phyloP scores from a whole-genome alignment of 2,888 invertebrate genomes.

The Nysson spinosus region DNA sequence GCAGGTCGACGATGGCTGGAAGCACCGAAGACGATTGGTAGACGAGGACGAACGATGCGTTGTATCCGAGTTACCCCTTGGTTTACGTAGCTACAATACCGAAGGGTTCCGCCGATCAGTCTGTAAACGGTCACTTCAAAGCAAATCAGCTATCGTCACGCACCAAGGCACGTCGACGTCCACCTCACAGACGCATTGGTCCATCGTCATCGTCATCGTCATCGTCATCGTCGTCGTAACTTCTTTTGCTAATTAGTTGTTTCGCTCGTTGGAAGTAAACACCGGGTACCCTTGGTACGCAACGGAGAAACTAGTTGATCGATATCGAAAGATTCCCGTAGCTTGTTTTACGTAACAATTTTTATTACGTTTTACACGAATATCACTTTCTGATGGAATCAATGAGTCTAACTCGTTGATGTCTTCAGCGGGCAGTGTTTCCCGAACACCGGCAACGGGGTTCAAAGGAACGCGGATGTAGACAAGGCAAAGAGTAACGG shows the following conservation, averaged over 20 bases:
- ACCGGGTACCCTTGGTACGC: slow-evolving; percentile 45
- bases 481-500: background rate
- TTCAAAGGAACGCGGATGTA: slow-evolving; percentile 10
- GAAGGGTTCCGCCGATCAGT: slow-evolving; percentile 36
- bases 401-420: background rate
- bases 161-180: slow-evolving; percentile 53
- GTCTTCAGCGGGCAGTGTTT: background rate
- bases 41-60: slow-evolving; percentile 25
- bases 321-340: too few species aligned
- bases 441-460: background rate
- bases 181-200: too few species aligned
- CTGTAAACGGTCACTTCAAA: slow-evolving; percentile 60
- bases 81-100: slow-evolving; percentile 34
- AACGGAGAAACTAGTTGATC: too few species aligned
- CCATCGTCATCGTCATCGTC: slow-evolving; percentile 17
- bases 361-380: too few species aligned
- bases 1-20: too few species aligned
- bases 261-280: slow-evolving; percentile 1
- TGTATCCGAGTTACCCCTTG: slow-evolving; percentile 14
- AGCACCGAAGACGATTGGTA: slow-evolving; percentile 1
- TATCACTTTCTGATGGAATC: too few species aligned
- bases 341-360: too few species aligned
- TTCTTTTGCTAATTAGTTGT: slow-evolving; percentile 6
- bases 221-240: slow-evolving; percentile 17
- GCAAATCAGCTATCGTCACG: slow-evolving; percentile 56